Base-by-base conservation (phyloP, 2,888 invertebrate genomes). In the Tethea ocularis region DNA sequence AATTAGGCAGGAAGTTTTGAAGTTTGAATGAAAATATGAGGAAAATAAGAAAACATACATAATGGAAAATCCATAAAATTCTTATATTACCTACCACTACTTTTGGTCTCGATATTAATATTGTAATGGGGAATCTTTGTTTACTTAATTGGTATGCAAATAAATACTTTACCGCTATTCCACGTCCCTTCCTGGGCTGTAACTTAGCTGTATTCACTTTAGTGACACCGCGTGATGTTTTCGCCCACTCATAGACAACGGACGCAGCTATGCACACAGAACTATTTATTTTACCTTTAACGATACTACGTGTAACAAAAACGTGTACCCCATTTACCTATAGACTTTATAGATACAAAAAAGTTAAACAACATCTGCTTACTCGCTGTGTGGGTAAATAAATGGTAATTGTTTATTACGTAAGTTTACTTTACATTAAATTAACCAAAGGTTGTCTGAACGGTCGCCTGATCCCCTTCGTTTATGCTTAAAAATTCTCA, bases 81-180 rank as follows among this genome's bases (percentile, higher is more conserved):
- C n/a, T n/a, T n/a, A n/a, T n/a, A n/a, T n/a, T n/a, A n/a, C n/a
- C n/a, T n/a, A n/a, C n/a, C n/a, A n/a, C n/a, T n/a, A n/a, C n/a
- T n/a, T n/a, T n/a, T n/a, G n/a, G n/a, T n/a, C n/a, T n/a, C n/a
- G n/a, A n/a, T n/a, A n/a, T n/a, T n/a, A 38, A 29, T 10, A 10
- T 29, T 11, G 29, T 29, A 29, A 8, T 29, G 29, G 29, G 29
- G 29, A 29, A 29, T 29, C 10, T 10, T 2, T 8, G 29, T 29
- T 29, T 10, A 10, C 69, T 65, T 66, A 67, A 71, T 77, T 75
- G 67, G 74, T 67, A 70, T 75, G 69, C 65, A 71, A 74, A 71
- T 69, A 57, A 60, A 65, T 63, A 41, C 2, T 46, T n/a, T 46
- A 46, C 46, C 20, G 46, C 17, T 41, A 46, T 46, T 20, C 20